phyloP scores from a whole-genome alignment of 2,113 vertebrate genomes.

The Todiramphus chloris region DNA sequence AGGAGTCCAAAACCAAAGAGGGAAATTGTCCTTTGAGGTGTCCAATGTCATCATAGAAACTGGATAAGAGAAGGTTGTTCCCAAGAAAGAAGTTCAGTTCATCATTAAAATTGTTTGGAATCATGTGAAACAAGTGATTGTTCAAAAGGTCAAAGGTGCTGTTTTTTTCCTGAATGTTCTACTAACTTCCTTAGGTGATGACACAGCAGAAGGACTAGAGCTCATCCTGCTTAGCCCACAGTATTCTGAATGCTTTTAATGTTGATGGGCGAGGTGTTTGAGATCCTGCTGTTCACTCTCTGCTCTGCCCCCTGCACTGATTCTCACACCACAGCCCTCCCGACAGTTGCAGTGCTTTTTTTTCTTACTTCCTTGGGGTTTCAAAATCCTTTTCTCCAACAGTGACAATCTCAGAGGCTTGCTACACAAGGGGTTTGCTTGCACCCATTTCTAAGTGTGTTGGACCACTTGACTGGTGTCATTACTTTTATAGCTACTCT shows the following conservation, averaged over 20 bases:
- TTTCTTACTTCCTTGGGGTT: not conserved
- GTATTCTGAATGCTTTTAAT: not conserved
- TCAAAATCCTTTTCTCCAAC: not conserved
- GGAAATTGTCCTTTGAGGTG: not conserved
- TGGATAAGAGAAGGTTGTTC: not conserved
- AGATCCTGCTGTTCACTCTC: not conserved
- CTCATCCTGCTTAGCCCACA: not conserved
- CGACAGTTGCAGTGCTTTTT: not conserved
- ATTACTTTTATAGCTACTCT: not conserved
- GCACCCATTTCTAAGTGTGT: not conserved
- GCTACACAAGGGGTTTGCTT: not conserved
- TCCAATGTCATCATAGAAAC: not conserved
- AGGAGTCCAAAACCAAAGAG: not conserved
- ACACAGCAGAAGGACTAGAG: not conserved
- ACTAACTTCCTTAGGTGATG: not conserved
- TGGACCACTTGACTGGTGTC: not conserved
- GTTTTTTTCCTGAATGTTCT: not conserved
- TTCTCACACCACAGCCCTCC: not conserved
- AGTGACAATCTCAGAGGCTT: not conserved
- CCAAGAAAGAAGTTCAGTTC: not conserved
- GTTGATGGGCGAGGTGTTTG: not conserved
- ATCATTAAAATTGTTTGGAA: not conserved
- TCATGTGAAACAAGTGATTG: not conserved
- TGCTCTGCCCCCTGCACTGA: not conserved
- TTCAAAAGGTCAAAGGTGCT: not conserved